Conservation (phyloP, 2,797 vertebrate species). For the Alcedo atthis region DNA sequence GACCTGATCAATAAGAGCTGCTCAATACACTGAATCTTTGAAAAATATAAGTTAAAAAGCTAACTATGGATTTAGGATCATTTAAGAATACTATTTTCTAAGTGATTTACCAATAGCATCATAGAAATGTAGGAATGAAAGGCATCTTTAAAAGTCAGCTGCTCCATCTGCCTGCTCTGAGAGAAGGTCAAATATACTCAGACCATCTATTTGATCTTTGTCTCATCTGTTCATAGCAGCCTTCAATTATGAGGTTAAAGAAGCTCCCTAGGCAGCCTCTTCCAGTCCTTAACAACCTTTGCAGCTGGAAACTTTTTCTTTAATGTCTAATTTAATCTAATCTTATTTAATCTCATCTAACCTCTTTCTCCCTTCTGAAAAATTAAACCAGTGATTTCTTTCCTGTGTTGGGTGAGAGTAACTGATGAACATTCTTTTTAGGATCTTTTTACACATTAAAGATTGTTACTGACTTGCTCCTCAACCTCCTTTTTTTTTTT, state of each 20-base stretch:
- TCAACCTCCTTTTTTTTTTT: neutral
- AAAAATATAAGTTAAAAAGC: neutral
- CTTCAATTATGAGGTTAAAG: neutral
- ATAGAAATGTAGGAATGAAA: neutral
- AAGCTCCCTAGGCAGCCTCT: neutral
- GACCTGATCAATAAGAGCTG: neutral
- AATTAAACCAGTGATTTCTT: neutral
- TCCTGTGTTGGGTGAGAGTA: neutral
- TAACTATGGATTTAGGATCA: neutral
- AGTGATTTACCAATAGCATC: neutral
- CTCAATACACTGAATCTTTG: neutral
- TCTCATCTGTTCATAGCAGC: neutral
- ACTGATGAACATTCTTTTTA: neutral
- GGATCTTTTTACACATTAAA: neutral
- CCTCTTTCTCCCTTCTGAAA: neutral
- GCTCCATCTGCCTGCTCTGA: neutral
- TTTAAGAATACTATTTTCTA: neutral
- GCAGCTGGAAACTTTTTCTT: neutral
- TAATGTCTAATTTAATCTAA: neutral
- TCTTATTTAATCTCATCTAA: neutral
- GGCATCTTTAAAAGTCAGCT: neutral
- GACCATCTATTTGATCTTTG: neutral
- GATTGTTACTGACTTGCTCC: neutral
- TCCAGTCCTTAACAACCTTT: neutral
- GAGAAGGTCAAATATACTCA: neutral